Evolutionary conservation across 2,113 vertebrate species (phyloP), one percentile per base, ranked within the genome.

Genomic region (Sardina pilchardus): DNA sequence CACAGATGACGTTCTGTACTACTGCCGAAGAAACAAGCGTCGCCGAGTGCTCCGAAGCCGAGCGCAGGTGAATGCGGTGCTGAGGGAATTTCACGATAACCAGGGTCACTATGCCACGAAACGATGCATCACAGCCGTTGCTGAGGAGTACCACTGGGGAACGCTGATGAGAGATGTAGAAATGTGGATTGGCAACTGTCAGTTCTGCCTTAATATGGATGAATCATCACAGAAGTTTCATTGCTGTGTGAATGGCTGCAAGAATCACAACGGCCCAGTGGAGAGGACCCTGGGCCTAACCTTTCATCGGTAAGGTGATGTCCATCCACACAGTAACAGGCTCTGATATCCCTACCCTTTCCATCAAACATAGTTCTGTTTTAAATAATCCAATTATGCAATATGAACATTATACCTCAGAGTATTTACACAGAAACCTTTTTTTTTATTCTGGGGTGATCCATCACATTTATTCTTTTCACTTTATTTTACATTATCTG

Each of bases 31-130:
- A 7, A 89, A 89, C 83, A 90, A 85, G 5, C 88, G 87, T 14
- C 45, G 93, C 56, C 87, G 84, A 84, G 93, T 94, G 43, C 91
- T 92, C 0, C 91, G 93, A 78, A 92, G 88, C 90, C 88, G 91
- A 86, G 90, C 93, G 39, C 91, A 94, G 87, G 91, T 94, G 0
- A 92, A 91, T 81, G 87, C 81, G 0, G 88, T 94, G 88, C 87
- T 94, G 85, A 86, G 83, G 81, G 88, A 92, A 87, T 91, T 91
- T n/a, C 94, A 94, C 2, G 91, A 94, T 81, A 86, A 91, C 87
- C 90, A 88, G 88, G 92, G 91, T 44, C 94, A 94, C 90, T 90
- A 85, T 10, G 92, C 92, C 0, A 89, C 90, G 81, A 89, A 89
- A 0, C 84, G 89, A 83, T 94, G 94, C 88, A 91, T 92, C 85